Base-by-base conservation (phyloP, 2,888 invertebrate genomes). In the Drosophila seclusa region DNA sequence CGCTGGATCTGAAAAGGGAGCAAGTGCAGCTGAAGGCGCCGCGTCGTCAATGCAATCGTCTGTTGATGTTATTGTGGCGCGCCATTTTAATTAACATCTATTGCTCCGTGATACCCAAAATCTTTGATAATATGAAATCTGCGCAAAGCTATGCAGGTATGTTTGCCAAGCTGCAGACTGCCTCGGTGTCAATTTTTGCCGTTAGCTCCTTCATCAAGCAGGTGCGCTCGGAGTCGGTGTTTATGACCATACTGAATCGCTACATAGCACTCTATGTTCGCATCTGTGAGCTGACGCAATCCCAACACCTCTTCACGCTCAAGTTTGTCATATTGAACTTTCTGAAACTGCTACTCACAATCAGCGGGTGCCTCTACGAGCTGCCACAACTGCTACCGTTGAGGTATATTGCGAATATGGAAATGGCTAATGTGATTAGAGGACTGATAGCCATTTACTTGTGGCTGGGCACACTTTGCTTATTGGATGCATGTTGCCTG, bases 401-500 rank as follows among this genome's bases (percentile, higher is more conserved):
- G 21, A 34, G 49, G 2, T 13, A 63, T 16, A 32, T 78, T 2
- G 0, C 29, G 1, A n/a, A 31, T 0, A 1, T 60, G 27, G 40
- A 73, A 18, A 11, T 64, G 0, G 1, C 10, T 0, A 55, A 32
- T 0, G 10, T 50, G 2, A 24, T 77, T 7, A 34, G 61, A 4
- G 75, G 65, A 0, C 4, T 72, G 10, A 53, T 82, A 31, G 86
- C 85, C 55, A 70, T 82, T 0, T 91, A 87, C 63, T 66, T 90
- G 67, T 91, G 91, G 91, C 48, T 91, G 61, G 89, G 90, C 58
- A 88, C 86, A 1, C 76, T 91, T 34, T 84, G 82, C 29, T 73
- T 86, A 13, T 61, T 91, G 78, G 91, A 91, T 29, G 60, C 80
- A 2, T 90, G 91, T 34, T 90, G 89, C 34, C 68, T 91, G 48